phyloP scores from a whole-genome alignment of 2,113 vertebrate genomes.

The Protomyctophum bolini region DNA sequence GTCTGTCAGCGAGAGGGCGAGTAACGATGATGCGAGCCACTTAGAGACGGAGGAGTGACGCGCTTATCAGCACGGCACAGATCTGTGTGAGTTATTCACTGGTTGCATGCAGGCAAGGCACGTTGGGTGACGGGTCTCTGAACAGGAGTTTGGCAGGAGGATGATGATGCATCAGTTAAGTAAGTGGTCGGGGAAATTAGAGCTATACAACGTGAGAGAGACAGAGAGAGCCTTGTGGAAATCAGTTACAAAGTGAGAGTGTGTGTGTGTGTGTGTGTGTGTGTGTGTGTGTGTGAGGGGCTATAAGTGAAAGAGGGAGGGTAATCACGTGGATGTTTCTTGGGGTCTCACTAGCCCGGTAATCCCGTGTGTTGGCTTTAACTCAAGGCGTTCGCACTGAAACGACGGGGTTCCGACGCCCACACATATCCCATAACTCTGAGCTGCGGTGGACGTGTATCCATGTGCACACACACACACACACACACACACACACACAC shows the following conservation, averaged over 20 bases:
- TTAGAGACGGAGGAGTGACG: conserved; percentile 37
- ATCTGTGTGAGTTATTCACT: conserved; percentile 33
- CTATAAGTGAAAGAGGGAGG: conserved; percentile 2
- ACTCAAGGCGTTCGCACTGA: not conserved
- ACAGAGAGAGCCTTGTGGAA: no score
- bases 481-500: not conserved
- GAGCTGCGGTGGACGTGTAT: conserved; percentile 12
- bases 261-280: conserved; percentile 19
- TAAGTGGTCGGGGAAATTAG: conserved; percentile 16
- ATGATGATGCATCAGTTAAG: conserved; percentile 16
- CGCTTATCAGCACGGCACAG: conserved; percentile 46
- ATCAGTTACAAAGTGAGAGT: conserved; percentile 19
- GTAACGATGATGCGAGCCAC: conserved; percentile 10
- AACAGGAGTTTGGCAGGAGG: conserved; percentile 19
- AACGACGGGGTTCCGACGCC: conserved; percentile 4
- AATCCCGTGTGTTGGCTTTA: conserved; percentile 23
- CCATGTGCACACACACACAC: not conserved
- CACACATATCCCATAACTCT: conserved; percentile 23
- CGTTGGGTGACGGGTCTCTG: not conserved
- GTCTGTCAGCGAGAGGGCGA: conserved; percentile 29
- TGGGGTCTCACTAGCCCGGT: not conserved
- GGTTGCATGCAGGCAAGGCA: conserved; percentile 12
- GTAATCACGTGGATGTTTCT: conserved; percentile 9
- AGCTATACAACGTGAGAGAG: not conserved
- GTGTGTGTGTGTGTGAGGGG: not conserved